Percentiles rank a stretch among this genome's conserved stretches.
Conservation (phyloP, 2,888 invertebrate genomes). For the Oxytorus armatus region DNA sequence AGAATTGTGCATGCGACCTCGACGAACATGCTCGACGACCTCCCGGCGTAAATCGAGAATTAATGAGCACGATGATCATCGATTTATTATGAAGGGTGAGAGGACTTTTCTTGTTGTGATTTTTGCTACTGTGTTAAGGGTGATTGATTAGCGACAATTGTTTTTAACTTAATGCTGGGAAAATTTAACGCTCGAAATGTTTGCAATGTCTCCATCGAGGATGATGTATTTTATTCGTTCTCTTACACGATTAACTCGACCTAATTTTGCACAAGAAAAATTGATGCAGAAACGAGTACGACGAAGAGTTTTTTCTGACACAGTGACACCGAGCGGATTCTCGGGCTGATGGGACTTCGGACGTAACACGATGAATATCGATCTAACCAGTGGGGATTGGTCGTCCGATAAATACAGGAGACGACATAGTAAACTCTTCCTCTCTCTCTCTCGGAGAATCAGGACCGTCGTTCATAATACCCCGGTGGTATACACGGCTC, state of each 20-base stretch:
- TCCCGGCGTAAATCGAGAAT: conserved; percentile 24
- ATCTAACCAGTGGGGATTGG: conserved; percentile 67
- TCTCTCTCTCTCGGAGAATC: neutral
- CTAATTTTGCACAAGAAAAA: neutral
- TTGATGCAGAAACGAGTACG: neutral
- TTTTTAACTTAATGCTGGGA: neutral
- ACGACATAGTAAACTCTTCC: conserved; percentile 2
- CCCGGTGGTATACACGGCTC: conserved; percentile 15
- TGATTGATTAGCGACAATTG: too few relatives aligned
- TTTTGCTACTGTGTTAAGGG: neutral
- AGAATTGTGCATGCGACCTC: conserved; percentile 37
- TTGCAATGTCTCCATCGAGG: too few relatives aligned
- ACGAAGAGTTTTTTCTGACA: conserved; percentile 72
- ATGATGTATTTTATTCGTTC: neutral
- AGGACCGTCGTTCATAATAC: conserved; percentile 26
- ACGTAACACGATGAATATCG: conserved; percentile 26
- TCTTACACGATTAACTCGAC: neutral
- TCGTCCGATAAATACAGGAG: conserved; percentile 78
- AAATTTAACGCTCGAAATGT: too few relatives aligned
- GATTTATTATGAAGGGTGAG: conserved; percentile 3
- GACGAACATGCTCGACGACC: conserved; percentile 28
- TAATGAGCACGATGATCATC: conserved; percentile 42
- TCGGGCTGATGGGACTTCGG: conserved; percentile 72
- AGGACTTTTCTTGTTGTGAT: neutral
- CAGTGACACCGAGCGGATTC: conserved; percentile 79